Conservation (phyloP, 2,888 invertebrate genomes). For the Drosophila nigricruria region DNA sequence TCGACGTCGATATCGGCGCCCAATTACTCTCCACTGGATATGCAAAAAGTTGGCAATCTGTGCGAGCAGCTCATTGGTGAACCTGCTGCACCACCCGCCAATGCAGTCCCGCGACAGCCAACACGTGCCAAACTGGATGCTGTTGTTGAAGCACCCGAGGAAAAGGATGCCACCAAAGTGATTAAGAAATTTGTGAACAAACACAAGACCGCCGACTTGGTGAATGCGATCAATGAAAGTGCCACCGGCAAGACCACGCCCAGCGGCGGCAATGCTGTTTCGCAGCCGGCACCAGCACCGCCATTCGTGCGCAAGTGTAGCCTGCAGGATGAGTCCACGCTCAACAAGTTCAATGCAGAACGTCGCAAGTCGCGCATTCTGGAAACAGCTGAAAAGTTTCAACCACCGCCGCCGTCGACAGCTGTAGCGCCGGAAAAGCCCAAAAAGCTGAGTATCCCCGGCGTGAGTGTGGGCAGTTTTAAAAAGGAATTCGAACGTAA, state of each 20-base stretch:
- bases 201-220: constrained; percentile 85
- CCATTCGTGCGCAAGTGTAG: constrained; percentile 84
- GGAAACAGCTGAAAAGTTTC: constrained; percentile 90
- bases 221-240: constrained; percentile 83
- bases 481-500: constrained; percentile 94
- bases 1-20: constrained; percentile 31
- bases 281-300: constrained; percentile 40
- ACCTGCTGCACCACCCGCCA: constrained; percentile 12
- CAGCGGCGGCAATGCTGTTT: constrained; percentile 17
- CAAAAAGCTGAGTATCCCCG: constrained; percentile 92
- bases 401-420: constrained; percentile 85
- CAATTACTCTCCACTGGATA: constrained; percentile 76
- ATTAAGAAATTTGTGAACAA: constrained; percentile 85
- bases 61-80: constrained; percentile 82
- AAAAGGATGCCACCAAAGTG: constrained; percentile 84
- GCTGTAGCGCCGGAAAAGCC: constrained; percentile 86
- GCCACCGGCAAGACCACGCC: constrained; percentile 40
- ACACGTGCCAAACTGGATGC: constrained; percentile 78
- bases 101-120: constrained; percentile 59
- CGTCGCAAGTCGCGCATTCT: constrained; percentile 89
- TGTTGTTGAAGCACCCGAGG: constrained; percentile 81
- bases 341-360: constrained; percentile 86
- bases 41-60: constrained; percentile 80
- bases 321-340: constrained; percentile 83
- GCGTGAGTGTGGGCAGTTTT: constrained; percentile 93